Evolutionary conservation across 1,140 invertebrate genomes (phyloP).

Genomic region (Aleiodes sp.): DNA sequence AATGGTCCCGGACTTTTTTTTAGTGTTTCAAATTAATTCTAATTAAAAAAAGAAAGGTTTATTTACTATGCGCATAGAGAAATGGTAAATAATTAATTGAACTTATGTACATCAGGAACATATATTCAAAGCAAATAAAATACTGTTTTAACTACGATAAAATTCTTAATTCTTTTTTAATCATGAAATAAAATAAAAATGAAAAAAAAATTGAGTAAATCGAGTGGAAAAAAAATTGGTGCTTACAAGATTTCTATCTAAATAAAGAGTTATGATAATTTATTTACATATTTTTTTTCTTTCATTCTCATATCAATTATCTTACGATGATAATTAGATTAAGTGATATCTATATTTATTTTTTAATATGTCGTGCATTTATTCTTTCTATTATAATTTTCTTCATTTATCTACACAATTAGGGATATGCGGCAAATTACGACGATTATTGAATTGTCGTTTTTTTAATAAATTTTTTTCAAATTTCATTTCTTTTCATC

Average conservation of each 20-base stretch:
- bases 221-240: background rate
- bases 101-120: slow-evolving; percentile 12
- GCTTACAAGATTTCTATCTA: slow-evolving; percentile 4
- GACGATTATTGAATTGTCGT: background rate
- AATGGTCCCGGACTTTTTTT: slow-evolving; percentile 25
- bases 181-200: too few species aligned
- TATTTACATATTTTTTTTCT: slow-evolving; percentile 21
- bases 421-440: slow-evolving; percentile 30
- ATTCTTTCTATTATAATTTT: background rate
- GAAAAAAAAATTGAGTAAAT: background rate
- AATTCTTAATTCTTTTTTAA: too few species aligned
- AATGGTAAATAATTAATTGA: slow-evolving; percentile 17
- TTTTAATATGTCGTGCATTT: background rate
- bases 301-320: slow-evolving; percentile 5
- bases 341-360: background rate
- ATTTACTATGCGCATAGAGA: slow-evolving; percentile 17
- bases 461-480: too few species aligned
- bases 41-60: background rate
- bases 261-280: background rate
- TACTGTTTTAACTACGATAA: slow-evolving; percentile 28
- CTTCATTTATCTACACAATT: slow-evolving; percentile 20
- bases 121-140: slow-evolving; percentile 18
- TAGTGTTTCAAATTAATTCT: background rate
- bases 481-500: background rate
- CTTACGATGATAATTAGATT: slow-evolving; percentile 1